A percentile compares a stretch with the other conserved stretches of the same genome.
Conservation (phyloP, 2,797 vertebrate genomes). For the Zalophus californianus region DNA sequence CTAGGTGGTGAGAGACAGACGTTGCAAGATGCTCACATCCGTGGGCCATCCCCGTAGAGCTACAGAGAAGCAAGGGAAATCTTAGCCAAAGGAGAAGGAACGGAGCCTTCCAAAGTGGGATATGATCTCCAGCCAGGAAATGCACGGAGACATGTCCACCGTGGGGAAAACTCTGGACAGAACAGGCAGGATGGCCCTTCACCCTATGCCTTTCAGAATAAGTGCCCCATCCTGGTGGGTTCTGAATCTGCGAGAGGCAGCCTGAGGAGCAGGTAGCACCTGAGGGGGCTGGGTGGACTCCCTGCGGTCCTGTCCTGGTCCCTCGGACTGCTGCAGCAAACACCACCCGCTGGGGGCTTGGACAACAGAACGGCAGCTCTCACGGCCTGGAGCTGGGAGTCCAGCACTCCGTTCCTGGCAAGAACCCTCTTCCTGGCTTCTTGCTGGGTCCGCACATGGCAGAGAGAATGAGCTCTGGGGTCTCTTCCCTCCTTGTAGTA, state of each 20-base stretch:
- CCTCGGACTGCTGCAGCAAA: accelerated
- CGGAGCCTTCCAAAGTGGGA: accelerated
- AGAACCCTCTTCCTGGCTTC: not conserved
- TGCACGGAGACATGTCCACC: accelerated
- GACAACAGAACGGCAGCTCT: accelerated
- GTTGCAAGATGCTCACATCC: not conserved
- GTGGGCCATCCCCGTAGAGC: accelerated
- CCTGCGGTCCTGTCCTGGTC: accelerated
- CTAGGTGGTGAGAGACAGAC: not conserved
- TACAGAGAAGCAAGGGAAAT: not conserved
- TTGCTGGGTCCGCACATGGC: accelerated
- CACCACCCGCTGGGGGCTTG: not conserved
- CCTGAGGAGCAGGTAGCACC: not conserved
- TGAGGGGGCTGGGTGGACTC: not conserved
- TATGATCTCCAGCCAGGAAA: not conserved
- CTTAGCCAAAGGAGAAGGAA: not conserved
- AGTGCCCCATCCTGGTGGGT: accelerated
- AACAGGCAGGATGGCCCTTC: not conserved
- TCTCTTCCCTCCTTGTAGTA: not conserved
- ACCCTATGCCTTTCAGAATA: accelerated
- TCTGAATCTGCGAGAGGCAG: not conserved
- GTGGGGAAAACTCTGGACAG: not conserved
- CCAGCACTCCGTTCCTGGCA: not conserved
- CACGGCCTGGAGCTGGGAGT: not conserved
- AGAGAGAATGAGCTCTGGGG: not conserved